Base-by-base conservation (phyloP, 2,113 vertebrate species). In the Hiodon tergisus region DNA sequence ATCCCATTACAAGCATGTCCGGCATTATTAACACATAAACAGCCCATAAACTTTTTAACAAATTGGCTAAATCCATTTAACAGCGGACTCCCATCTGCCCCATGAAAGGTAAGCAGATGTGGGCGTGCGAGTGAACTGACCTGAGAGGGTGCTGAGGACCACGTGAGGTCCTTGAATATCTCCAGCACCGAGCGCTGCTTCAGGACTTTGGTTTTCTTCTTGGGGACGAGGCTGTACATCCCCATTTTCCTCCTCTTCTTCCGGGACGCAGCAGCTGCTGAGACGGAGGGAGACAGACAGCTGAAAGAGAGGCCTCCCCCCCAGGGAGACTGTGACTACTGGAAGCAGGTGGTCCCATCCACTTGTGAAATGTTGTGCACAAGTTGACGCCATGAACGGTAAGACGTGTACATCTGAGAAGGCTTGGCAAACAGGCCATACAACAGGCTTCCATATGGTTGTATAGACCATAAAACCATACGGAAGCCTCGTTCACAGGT, bases 161-260 rank as follows among this genome's bases (percentile, higher is more conserved):
- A 77, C 11, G 87, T 81, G 3, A 93, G 86, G 76, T 88, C 90
- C 81, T 94, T 92, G 84, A 98, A 98, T 94, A 99, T 97, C 86
- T 99, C 97, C 82, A 98, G 91, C 85, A 99, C 85, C 47, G 94
- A 94, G 85, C 92, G 93, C 91, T 99, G 97, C 85, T 93, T 96
- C 75, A 98, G 88, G 76, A 95, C 93, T 95, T 97, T 97, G 92
- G 93, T 91, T 92, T 98, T 99, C 91, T 98, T 98, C 93, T 93
- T 98, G 85, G 97, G 97, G 83, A 98, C 92, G 86, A 99, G 91
- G 87, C 95, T 98, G 88, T 99, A 98, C 6, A 90, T 98, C 81
- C 97, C 97, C 97, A 99, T 98, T 90, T 94, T 94, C 87, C 97
- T 90, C 78, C 97, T 99, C 85, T 99, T 99, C 89, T 97, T 98